Evolutionary conservation across 2,113 vertebrate genomes (phyloP), one percentile per base, ranked within the genome.

Genomic region (Microtus montanus): DNA sequence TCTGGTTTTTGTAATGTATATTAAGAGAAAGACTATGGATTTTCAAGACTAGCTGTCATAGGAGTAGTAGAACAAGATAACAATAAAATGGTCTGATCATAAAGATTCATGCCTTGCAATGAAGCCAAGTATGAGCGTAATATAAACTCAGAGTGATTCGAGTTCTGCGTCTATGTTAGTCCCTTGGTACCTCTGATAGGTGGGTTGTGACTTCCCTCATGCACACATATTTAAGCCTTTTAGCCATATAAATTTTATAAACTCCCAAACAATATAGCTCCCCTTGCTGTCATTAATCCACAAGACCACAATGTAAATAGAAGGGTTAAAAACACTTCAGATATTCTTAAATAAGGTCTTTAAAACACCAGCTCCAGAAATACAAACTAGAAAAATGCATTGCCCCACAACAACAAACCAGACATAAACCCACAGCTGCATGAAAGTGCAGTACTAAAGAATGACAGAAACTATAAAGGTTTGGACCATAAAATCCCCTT

Each of bases 401-500:
- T 7, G 24, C 93, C 82, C 41, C 68, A 30, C n/a, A 75, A 87
- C 94, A 95, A 78, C 89, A 97, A 95, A 94, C 74, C 91, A 90
- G 91, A 95, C 79, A 89, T 95, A 96, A 96, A 95, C 91, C 78
- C 96, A 95, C 96, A 93, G 52, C 35, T 95, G 63, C 91, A 89
- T 95, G 78, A 96, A 95, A 96, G 89, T 93, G 30, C 47, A 91
- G 61, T 90, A 92, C 92, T 97, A 93, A 96, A 97, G 96, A 83
- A 89, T 61, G 93, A 94, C 83, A 97, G 78, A 95, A 95, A 92
- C 87, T 92, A 38, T 94, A 95, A 95, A 94, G 58, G 68, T 92
- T 91, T 89, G 61, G 22, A 58, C 15, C 93, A 93, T 97, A 97
- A 97, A 96, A 94, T 92, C 92, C 75, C 41, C 41, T 94, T 84